Evolutionary conservation across 1,140 invertebrate species (phyloP), one percentile per base, ranked within the genome.

Genomic region (Drosophila erecta): DNA sequence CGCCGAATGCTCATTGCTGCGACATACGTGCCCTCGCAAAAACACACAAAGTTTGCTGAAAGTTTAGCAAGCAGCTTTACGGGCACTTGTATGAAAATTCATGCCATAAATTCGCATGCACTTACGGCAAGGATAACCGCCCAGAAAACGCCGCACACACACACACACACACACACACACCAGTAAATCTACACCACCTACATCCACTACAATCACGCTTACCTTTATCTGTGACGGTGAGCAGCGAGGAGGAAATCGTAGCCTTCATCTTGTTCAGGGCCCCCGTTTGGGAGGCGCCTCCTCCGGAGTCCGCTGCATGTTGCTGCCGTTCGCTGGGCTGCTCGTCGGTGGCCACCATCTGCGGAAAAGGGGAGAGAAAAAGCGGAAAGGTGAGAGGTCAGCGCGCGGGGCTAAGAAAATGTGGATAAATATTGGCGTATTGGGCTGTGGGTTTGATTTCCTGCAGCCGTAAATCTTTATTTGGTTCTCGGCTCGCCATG

Each of bases 141-240:
- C 22, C 51, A 53, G 51, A 47, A 64, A 46, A 43, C n/a, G n/a
- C n/a, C n/a, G n/a, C 8, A 38, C 15, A 38, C 15, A 11, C 14
- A 2, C 17, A 8, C 8, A 38, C 15, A 38, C 15, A 11, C 14
- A 2, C 14, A 65, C 43, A 15, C 8, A 38, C 35, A 37, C 12
- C 12, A n/a, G n/a, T 37, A 37, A 14, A 37, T 14, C 35, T 35
- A 43, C 40, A 15, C 20, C 20, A 10, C 11, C 2, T 15, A 10
- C 17, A 20, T 17, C 10, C 20, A 80, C 30, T 30, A 30, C 30
- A 10, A 30, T 30, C 30, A 30, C 8, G 30, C 84, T 91, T 92
- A 96, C 96, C 96, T 94, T 95, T 96, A 91, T 96, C 96, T 91
- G 96, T 96, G 41, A 95, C 95, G 41, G 95, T 96, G 86, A 96